Evolutionary conservation across 2,797 vertebrate genomes (phyloP), one percentile per base, ranked within the genome.

Genomic region (Acanthurus tractus): DNA sequence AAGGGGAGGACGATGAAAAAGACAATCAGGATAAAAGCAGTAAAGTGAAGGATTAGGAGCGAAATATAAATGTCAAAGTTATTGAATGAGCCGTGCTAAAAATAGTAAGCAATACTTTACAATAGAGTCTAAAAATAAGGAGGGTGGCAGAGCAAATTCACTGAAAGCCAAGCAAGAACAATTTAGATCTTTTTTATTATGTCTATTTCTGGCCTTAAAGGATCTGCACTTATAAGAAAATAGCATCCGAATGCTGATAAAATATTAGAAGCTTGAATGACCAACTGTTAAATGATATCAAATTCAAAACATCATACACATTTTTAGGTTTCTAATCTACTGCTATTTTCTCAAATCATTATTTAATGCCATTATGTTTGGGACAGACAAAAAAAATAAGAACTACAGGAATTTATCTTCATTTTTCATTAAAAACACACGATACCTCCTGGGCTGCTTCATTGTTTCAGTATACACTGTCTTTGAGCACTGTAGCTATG

Each of bases 1-100:
- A 49, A 40, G 63, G 12, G 5, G 67, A 70, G 11, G 44, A 40
- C 22, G 17, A 17, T 54, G 54, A 63, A 22, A 7, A 57, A 64
- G 59, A 70, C 10, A 72, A 42, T n/a, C 3, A 22, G 61, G 73
- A 71, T 18, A 58, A 80, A 62, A 80, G 52, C 23, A 73, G 22
- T 46, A 38, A 67, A 67, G 67, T 40, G 13, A 38, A 67, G 14
- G 25, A 66, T 46, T 61, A 72, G n/a, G 4, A 29, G 55, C 8
- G 36, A 73, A 45, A 55, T 34, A 63, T 22, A 42, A 54, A 64
- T 45, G 67, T 58, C 23, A 34, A 18, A 46, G 25, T 42, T 45
- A 6, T 17, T 18, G 20, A n/a, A 57, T 25, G 10, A 65, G 44
- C 22, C 36, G 17, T 55, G 40, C 4, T 72, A 49, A 48, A 66